Evolutionary conservation across 2,888 invertebrate genomes (phyloP), one percentile per base, ranked within the genome.

Genomic region (Synanthedon tipuliformis): DNA sequence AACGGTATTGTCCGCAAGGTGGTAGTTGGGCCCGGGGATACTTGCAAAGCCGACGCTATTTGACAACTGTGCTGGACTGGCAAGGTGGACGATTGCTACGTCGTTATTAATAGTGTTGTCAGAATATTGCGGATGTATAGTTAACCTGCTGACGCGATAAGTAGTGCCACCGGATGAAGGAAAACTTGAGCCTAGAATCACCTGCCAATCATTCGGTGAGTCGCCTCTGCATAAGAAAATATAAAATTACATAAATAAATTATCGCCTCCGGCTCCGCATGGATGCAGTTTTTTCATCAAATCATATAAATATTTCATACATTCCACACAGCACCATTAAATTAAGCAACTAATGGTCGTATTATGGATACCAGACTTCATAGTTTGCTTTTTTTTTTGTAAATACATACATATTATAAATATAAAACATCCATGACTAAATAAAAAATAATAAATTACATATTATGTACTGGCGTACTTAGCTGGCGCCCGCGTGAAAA

Each of bases 21-120:
- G 15, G 57, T 70, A 74, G 57, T 50, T 56, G 2, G 57, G 1
- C 2, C 68, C 68, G 48, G 75, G 55, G 51, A 78, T 59, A n/a
- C 64, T 55, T 10, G 68, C 78, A 1, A 60, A 4, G 3, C 52
- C 56, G 10, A 78, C 52, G 1, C 1, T 18, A 34, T 15, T 4
- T 3, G 65, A 62, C 27, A 54, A 57, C 0, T 52, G 51, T 1
- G 70, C 71, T 0, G 68, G 54, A 0, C 23, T n/a, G 1, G 56
- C 0, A 12, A 78, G 65, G 16, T 55, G 56, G n/a, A 77, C n/a
- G 23, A 80, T 52, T n/a, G 77, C 71, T 4, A 79, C 50, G 52
- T 80, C 79, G 40, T 66, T 51, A 52, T 71, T 59, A 2, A 71
- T 48, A 3, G 58, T 56, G 2, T 3, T 0, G 7, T 23, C 4